Evolutionary conservation across 2,888 invertebrate species (phyloP).

Genomic region (Parelbella ahira): DNA sequence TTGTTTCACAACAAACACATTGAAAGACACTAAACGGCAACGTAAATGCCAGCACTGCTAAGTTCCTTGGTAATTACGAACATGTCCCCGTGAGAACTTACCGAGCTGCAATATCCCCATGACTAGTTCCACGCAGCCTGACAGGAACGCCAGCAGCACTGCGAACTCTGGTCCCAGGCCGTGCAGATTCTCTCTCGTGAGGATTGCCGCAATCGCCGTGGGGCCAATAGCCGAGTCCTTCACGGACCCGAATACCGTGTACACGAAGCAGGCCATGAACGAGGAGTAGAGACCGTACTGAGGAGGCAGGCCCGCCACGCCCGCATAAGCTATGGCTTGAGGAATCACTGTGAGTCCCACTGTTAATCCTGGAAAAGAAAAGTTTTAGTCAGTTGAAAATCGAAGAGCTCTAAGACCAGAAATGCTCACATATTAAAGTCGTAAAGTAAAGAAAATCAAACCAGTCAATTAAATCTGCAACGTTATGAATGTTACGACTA

Average conservation of each 20-base stretch:
- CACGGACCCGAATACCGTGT: slow-evolving; percentile 91
- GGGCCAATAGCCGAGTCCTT: slow-evolving; percentile 89
- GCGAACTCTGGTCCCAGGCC: slow-evolving; percentile 86
- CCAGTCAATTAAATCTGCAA: no score
- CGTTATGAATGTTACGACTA: no score
- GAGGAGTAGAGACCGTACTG: slow-evolving; percentile 95
- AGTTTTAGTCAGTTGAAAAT: no score
- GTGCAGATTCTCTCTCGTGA: slow-evolving; percentile 87
- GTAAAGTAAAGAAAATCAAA: no score
- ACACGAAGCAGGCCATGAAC: slow-evolving; percentile 96
- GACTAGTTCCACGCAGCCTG: slow-evolving; percentile 89
- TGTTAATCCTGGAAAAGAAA: slow-evolving; percentile 63
- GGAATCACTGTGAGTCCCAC: slow-evolving; percentile 91
- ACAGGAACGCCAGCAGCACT: slow-evolving; percentile 87
- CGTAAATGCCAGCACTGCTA: not conserved
- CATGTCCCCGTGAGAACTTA: slow-evolving; percentile 45
- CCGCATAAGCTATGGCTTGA: slow-evolving; percentile 91
- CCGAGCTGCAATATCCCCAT: slow-evolving; percentile 89
- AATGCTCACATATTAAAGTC: no score
- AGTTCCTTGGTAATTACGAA: no score
- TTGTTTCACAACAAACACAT: slow-evolving; percentile 10
- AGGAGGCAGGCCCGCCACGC: slow-evolving; percentile 86
- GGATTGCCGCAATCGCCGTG: slow-evolving; percentile 90
- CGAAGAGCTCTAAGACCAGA: no score
- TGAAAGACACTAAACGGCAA: no score